Conservation (phyloP, 1,140 invertebrate genomes). For the Psix sp. region DNA sequence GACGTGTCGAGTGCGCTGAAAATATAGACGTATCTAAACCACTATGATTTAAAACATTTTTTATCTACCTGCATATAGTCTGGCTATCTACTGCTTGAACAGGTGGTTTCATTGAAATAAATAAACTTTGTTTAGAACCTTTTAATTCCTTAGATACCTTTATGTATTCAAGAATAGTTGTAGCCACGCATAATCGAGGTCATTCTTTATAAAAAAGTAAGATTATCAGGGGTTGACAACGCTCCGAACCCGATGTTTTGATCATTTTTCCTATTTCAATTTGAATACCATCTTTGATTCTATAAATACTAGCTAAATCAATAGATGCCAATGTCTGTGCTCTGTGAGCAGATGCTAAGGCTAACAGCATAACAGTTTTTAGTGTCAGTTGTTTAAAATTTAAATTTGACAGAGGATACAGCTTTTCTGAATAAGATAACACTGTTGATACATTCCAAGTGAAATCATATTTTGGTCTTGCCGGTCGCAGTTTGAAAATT, state of each 20-base stretch:
- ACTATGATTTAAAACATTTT: neutral
- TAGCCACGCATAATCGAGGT: neutral
- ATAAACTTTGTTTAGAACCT: neutral
- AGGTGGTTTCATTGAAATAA: slow-evolving; percentile 8
- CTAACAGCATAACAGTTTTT: no score
- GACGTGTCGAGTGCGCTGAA: slow-evolving; percentile 5
- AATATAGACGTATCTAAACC: slow-evolving; percentile 3
- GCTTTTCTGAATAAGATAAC: no score
- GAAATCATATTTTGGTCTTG: no score
- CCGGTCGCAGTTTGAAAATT: slow-evolving; percentile 11
- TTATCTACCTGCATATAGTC: slow-evolving; percentile 7
- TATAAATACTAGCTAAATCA: slow-evolving; percentile 12
- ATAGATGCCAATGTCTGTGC: neutral
- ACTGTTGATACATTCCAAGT: no score
- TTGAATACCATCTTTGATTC: slow-evolving; percentile 6
- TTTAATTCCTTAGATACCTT: slow-evolving; percentile 2
- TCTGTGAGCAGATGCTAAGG: no score
- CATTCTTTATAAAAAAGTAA: slow-evolving; percentile 5
- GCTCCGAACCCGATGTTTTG: slow-evolving; percentile 10
- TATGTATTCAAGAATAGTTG: slow-evolving; percentile 1
- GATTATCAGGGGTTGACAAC: slow-evolving; percentile 11
- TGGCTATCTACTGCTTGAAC: neutral
- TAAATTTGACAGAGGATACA: no score
- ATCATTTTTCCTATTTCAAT: slow-evolving; percentile 20
- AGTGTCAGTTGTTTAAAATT: no score